Evolutionary conservation across 1,140 invertebrate species (phyloP), one percentile per base, ranked within the genome.

Genomic region (Heliconius eleuchia): DNA sequence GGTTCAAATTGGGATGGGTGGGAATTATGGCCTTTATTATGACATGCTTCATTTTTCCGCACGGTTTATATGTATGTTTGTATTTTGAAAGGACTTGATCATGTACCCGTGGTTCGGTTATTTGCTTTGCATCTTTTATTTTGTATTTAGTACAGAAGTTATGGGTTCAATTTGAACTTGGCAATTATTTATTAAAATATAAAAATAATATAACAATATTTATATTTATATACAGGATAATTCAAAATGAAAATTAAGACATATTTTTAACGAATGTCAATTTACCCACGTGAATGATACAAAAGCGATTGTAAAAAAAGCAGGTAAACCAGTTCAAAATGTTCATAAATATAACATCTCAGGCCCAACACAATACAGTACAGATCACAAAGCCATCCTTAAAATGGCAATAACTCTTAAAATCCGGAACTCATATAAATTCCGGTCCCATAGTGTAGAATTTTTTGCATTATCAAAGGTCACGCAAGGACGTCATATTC

Each of bases 401-500:
- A n/a, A 39, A 71, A 37, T 37, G 75, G 75, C 19, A 13, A 76
- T 57, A 76, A 39, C 9, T 50, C 55, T 60, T 30, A 19, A 79
- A 75, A 75, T 66, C 74, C 11, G 60, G 46, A 79, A 50, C 66
- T 79, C 60, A 79, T 50, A 34, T 73, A 74, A 66, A 73, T 75
- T 66, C 60, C 60, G 60, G 27, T 30, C 60, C 60, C 60, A 66
- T 66, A 66, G 78, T 66, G 66, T 72, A 42, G 52, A 13, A 4
- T 71, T 77, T 77, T 81, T 81, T 78, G 75, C 42, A 39, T n/a
- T 66, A 73, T 52, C 73, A 70, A 13, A 78, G 80, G 71, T 73
- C 80, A 66, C 34, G 6, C 77, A 82, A 82, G 80, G 80, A 76
- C 80, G 77, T n/a, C 27, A 27, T 42, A 76, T 76, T 82, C 80